These are phyloP conservation scores for Steatocranus sp. DNA, from an alignment of 2,797 vertebrate genomes.

Conservation along the genomic window DNA sequence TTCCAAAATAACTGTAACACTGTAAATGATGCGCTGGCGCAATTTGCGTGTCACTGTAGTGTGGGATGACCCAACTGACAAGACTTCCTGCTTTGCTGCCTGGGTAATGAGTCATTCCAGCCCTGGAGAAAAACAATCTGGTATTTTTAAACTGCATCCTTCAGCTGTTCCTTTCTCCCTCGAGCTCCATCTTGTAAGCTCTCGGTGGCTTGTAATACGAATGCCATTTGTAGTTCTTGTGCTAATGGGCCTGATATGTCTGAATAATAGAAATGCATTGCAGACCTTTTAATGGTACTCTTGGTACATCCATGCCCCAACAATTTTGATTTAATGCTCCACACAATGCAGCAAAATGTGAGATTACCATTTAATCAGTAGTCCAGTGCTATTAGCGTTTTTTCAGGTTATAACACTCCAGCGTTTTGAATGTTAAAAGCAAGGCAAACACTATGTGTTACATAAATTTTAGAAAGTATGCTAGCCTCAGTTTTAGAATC, in stretches of 20 bases:
- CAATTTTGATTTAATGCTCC: constrained; percentile 34
- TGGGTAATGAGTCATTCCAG: constrained; percentile 72
- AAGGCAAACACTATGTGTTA: neutral
- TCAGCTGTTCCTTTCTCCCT: constrained; percentile 60
- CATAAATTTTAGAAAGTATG: neutral
- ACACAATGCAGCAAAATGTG: neutral
- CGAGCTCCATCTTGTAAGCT: constrained; percentile 53
- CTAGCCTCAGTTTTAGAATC: neutral
- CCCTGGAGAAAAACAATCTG: constrained; percentile 74
- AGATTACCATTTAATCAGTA: neutral
- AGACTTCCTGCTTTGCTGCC: constrained; percentile 66
- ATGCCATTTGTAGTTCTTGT: constrained; percentile 36
- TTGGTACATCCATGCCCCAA: constrained; percentile 6
- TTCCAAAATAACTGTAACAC: constrained; percentile 15
- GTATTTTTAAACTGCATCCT: constrained; percentile 73
- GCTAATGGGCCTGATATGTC: constrained; percentile 57
- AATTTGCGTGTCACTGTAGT: constrained; percentile 56
- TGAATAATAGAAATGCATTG: constrained; percentile 52
- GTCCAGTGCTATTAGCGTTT: neutral
- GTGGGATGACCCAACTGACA: constrained; percentile 69
- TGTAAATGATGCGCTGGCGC: constrained; percentile 45
- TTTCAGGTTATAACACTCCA: neutral
- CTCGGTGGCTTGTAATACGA: constrained; percentile 52
- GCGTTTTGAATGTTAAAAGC: neutral
- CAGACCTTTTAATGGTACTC: constrained; percentile 41